phyloP scores from a whole-genome alignment of 2,888 invertebrate genomes.

The Podabrus alpinus region DNA sequence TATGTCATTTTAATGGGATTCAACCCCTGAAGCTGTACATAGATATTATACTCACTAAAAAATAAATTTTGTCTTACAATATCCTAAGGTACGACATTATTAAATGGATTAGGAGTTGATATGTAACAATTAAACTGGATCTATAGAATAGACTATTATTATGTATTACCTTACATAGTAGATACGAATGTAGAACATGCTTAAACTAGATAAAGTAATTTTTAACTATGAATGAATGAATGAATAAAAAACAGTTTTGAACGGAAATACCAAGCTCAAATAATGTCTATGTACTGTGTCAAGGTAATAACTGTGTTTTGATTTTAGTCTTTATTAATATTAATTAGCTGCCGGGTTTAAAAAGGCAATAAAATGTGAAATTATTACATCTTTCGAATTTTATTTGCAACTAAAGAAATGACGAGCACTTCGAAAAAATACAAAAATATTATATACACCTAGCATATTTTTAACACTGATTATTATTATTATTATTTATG shows the following conservation, averaged over 20 bases:
- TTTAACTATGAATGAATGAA: neutral
- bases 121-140: neutral
- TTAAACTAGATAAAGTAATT: neutral
- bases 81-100: too few species aligned
- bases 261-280: neutral
- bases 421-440: too few species aligned
- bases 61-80: too few species aligned
- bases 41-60: too few species aligned
- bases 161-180: too few species aligned
- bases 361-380: neutral
- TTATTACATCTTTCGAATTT: too few species aligned
- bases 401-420: neutral
- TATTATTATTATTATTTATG: neutral
- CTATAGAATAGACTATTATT: too few species aligned
- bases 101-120: neutral
- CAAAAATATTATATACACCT: too few species aligned
- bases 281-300: neutral
- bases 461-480: too few species aligned
- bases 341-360: neutral
- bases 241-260: neutral
- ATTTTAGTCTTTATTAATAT: neutral
- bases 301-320: neutral
- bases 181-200: neutral
- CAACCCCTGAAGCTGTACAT: too few species aligned
- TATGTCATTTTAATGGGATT: too few species aligned